phyloP scores from a whole-genome alignment of 1,140 invertebrate species.

The Ditylenchus dipsaci region DNA sequence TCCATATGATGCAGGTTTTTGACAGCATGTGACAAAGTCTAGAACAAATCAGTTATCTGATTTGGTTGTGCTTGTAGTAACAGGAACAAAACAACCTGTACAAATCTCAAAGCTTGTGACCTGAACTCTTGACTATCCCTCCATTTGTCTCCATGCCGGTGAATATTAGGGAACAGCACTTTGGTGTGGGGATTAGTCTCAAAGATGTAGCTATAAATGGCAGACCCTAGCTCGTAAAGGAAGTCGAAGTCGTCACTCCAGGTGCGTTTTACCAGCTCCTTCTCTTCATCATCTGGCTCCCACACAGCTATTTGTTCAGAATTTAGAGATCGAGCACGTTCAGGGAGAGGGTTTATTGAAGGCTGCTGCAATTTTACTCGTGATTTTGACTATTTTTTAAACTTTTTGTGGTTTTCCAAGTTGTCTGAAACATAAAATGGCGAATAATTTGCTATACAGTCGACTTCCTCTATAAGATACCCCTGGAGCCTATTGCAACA shows the following conservation, averaged over 20 bases:
- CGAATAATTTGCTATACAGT: no score
- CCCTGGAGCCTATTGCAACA: no score
- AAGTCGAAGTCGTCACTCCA: constrained; percentile 58
- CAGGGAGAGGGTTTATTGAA: background rate
- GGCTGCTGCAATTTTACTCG: no score
- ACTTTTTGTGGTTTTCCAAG: no score
- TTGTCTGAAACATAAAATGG: no score
- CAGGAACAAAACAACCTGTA: constrained; percentile 36
- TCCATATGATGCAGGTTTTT: constrained; percentile 58
- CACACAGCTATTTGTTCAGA: constrained; percentile 16
- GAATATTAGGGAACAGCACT: constrained; percentile 50
- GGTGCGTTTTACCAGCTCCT: constrained; percentile 38
- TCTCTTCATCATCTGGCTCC: constrained; percentile 18
- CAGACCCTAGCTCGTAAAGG: constrained; percentile 51
- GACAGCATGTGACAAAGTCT: constrained; percentile 53
- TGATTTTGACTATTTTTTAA: no score
- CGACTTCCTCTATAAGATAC: no score
- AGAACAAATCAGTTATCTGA: constrained; percentile 1
- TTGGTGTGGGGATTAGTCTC: constrained; percentile 53
- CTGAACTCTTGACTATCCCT: constrained; percentile 49
- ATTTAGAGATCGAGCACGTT: background rate
- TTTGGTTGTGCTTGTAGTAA: background rate
- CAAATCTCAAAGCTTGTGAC: constrained; percentile 52
- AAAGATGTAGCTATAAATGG: constrained; percentile 54
- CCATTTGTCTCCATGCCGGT: constrained; percentile 49